A percentile compares a stretch with the other conserved stretches of the same genome.
These are phyloP conservation scores for Megaceryle torquata DNA, from an alignment of 2,113 vertebrate genomes.

Conservation along the genomic window DNA sequence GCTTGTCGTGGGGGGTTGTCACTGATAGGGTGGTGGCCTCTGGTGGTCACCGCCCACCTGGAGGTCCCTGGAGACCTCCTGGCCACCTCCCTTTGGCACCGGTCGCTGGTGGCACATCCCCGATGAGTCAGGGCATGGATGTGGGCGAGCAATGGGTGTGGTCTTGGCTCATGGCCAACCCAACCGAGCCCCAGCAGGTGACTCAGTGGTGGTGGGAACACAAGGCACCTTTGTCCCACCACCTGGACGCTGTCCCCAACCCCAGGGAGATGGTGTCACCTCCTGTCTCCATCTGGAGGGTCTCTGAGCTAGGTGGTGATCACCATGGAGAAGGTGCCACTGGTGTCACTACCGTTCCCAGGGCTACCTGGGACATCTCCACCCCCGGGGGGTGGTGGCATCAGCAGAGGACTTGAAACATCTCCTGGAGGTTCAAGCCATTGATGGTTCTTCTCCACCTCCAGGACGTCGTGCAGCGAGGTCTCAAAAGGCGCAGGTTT, in stretches of 20 bases:
- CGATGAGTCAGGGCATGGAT: background rate
- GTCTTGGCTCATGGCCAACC: background rate
- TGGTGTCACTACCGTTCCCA: background rate
- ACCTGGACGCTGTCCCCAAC: background rate
- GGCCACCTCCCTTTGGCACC: background rate
- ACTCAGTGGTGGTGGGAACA: background rate
- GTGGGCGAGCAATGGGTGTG: background rate
- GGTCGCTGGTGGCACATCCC: background rate
- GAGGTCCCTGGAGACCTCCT: background rate
- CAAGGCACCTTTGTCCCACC: too few relatives aligned
- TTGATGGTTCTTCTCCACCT: background rate
- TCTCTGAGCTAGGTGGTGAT: background rate
- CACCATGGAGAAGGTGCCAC: background rate
- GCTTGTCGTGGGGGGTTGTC: too few relatives aligned
- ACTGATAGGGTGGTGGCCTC: background rate
- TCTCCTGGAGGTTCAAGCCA: background rate
- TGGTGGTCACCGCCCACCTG: rapidly evolving
- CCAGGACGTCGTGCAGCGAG: rapidly evolving
- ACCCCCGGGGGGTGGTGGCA: background rate
- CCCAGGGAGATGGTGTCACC: rapidly evolving
- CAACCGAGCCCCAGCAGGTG: background rate
- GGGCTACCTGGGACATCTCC: background rate
- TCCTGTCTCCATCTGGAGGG: background rate
- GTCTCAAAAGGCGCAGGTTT: rapidly evolving
- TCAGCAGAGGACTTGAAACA: background rate